Evolutionary conservation across 2,113 vertebrate species (phyloP).

Genomic region (Aphelocoma coerulescens): DNA sequence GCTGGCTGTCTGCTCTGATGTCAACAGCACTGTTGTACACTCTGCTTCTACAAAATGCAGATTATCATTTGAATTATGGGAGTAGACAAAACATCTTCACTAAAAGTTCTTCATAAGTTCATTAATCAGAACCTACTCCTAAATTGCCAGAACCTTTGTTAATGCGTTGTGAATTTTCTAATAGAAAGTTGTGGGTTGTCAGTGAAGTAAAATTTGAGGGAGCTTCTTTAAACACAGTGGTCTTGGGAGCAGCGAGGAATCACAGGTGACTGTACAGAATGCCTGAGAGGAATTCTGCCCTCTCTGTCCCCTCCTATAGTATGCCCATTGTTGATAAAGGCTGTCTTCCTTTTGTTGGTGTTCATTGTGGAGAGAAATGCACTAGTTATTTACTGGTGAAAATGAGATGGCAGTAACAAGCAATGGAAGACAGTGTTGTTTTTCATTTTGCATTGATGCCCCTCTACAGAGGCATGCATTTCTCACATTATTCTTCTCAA

Average conservation of each 20-base stretch:
- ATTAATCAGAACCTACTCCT: not conserved
- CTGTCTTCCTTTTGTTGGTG: constrained; percentile 44
- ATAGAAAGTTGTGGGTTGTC: not conserved
- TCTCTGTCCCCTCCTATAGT: not conserved
- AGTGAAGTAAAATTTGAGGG: not conserved
- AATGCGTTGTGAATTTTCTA: not conserved
- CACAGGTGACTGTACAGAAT: not conserved
- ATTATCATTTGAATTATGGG: not conserved
- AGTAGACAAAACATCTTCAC: not conserved
- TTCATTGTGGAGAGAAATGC: constrained; percentile 55
- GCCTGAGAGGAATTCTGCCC: not conserved
- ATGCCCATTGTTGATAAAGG: not conserved
- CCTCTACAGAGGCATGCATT: constrained; percentile 66
- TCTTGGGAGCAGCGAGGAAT: not conserved
- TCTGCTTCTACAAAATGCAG: not conserved
- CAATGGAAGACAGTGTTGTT: constrained; percentile 68
- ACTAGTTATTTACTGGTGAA: constrained; percentile 69
- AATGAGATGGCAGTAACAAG: constrained; percentile 67
- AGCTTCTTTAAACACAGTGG: not conserved
- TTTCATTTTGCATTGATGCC: constrained; percentile 68
- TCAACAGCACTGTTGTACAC: not conserved
- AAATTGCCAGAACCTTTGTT: not conserved
- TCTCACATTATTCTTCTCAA: constrained; percentile 77
- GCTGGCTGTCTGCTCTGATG: not conserved
- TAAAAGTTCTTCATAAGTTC: not conserved